Evolutionary conservation across 1,140 invertebrate species (phyloP).

Genomic region (Bradynema listronoti): DNA sequence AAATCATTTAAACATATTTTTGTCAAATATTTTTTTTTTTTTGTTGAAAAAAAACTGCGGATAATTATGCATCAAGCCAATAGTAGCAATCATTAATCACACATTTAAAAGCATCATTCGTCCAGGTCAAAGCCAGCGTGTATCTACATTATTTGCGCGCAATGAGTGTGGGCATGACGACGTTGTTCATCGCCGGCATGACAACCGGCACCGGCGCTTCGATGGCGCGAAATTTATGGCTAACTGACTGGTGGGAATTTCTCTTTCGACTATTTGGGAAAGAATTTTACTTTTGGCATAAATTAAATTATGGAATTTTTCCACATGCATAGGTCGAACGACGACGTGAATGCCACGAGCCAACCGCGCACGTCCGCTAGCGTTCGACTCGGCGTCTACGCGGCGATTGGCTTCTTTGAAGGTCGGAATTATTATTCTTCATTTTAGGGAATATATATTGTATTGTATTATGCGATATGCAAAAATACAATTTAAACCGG

Average conservation of each 20-base stretch:
- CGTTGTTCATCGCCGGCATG: slow-evolving; percentile 47
- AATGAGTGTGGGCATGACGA: slow-evolving; percentile 47
- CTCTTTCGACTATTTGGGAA: slow-evolving; percentile 29
- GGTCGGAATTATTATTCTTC: slow-evolving; percentile 20
- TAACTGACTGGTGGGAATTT: slow-evolving; percentile 46
- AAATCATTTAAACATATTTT: too few species aligned
- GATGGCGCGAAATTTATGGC: slow-evolving; percentile 53
- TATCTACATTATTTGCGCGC: slow-evolving; percentile 48
- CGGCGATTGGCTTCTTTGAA: slow-evolving; percentile 48
- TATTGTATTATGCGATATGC: too few species aligned
- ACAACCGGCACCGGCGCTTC: slow-evolving; percentile 44
- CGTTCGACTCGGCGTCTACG: slow-evolving; percentile 46
- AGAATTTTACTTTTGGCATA: slow-evolving; percentile 38
- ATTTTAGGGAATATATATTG: too few species aligned
- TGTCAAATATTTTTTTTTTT: too few species aligned
- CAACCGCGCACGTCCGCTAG: slow-evolving; percentile 11
- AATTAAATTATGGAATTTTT: slow-evolving; percentile 41
- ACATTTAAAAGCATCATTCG: too few species aligned
- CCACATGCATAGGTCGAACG: slow-evolving; percentile 40
- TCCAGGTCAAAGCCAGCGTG: slow-evolving; percentile 45
- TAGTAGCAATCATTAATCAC: too few species aligned
- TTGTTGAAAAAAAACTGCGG: too few species aligned
- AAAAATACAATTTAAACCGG: too few species aligned
- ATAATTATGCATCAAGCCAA: too few species aligned
- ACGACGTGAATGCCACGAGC: slow-evolving; percentile 25